Conservation (phyloP, 2,888 invertebrate genomes). For the Strigamia transsilvanica region DNA sequence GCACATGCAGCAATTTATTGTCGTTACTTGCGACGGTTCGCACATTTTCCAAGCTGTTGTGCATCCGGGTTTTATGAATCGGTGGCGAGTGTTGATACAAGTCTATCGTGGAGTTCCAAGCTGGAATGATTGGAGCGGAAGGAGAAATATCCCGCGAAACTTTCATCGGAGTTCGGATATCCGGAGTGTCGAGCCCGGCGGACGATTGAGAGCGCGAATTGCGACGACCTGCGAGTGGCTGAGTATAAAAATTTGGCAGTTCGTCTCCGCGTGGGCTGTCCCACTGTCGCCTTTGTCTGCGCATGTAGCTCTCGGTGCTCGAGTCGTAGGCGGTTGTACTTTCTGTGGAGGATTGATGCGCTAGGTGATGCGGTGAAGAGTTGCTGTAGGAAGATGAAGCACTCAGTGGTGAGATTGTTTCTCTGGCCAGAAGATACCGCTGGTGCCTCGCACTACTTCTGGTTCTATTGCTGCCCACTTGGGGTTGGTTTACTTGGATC, state of each 20-base stretch:
- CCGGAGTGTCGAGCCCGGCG: neutral
- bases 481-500: slow-evolving; percentile 7
- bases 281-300: slow-evolving; percentile 52
- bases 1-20: neutral
- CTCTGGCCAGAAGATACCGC: slow-evolving; percentile 53
- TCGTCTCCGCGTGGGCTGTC: slow-evolving; percentile 53
- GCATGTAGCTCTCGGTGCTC: neutral
- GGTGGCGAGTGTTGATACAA: neutral
- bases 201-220: slow-evolving; percentile 52
- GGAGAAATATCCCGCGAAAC: neutral
- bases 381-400: neutral
- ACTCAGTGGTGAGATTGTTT: slow-evolving; percentile 17
- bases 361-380: neutral
- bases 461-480: slow-evolving; percentile 39
- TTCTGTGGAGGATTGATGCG: slow-evolving; percentile 14
- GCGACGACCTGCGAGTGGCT: slow-evolving; percentile 52
- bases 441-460: slow-evolving; percentile 55
- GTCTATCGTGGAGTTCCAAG: slow-evolving; percentile 14
- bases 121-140: slow-evolving; percentile 16
- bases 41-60: slow-evolving; percentile 30
- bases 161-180: neutral
- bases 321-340: slow-evolving; percentile 24
- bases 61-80: neutral
- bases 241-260: slow-evolving; percentile 54
- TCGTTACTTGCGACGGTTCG: neutral